Base-by-base conservation (phyloP, 2,797 vertebrate species). In the Sebastes goodei region DNA sequence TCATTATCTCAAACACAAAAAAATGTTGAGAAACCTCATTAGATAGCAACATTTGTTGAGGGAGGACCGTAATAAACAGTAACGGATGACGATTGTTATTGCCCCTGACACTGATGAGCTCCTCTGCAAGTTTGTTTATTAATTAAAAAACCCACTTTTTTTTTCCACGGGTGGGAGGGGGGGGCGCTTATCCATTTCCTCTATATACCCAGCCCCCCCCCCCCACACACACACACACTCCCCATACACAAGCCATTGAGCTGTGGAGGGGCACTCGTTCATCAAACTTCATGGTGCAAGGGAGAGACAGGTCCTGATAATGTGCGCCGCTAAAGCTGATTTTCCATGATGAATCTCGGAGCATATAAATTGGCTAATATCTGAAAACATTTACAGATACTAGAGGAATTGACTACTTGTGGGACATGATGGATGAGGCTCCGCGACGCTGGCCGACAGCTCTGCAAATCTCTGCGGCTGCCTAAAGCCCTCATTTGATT, bases 361-460 rank as follows among this genome's bases (percentile, higher is more conserved):
- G 99, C 98, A 99, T 99, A 99, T 99, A 99, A 99, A 99, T 99
- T 99, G 98, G 99, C 98, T 99, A 99, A 99, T 99, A 99, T 99
- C 98, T 99, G 97, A 99, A 99, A 99, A 99, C 98, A 99, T 99
- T 99, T 99, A 99, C 99, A 99, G 98, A 99, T 99, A 99, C 97
- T 99, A 97, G 97, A 99, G 98, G 98, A 98, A 99, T 98, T 98
- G 97, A 99, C 98, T 99, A 98, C 97, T 99, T 98, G 97, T 97
- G 97, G 97, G 97, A 97, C 97, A 97, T 99, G 99, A 99, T 99
- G 97, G 98, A 99, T 99, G 98, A 97, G 97, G 96, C 97, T 97
- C 97, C 96, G 97, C 97, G 96, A 99, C 96, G 96, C 97, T 95
- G 96, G 97, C 96, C 97, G 98, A 99, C 98, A 98, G 98, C 98